Base-by-base conservation (phyloP, 2,797 vertebrate species). In the Chaetodon trifasciatus region DNA sequence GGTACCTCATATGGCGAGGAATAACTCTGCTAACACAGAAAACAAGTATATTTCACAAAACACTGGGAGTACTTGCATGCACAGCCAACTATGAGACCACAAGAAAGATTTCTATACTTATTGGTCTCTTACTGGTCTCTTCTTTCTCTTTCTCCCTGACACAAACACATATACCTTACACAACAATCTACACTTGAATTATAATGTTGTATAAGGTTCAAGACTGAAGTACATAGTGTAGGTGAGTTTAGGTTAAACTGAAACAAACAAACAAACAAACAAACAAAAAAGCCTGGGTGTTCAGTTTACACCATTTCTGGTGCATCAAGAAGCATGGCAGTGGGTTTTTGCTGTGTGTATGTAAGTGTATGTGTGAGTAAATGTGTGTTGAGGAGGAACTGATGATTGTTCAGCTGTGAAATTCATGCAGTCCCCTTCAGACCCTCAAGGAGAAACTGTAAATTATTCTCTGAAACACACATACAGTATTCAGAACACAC, bases 391-490 rank as follows among this genome's bases (percentile, higher is more conserved):
- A 60, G 77, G 47, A 76, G 71, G 70, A 73, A 72, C 75, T 86
- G 84, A 88, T 72, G 74, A 80, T 85, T 92, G 83, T 86, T 90
- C 79, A 81, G 78, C 90, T 92, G 89, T 91, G 78, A 91, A 93
- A 93, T 93, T 84, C 88, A 91, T 89, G 87, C 86, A 82, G 82
- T 87, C 81, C 83, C 84, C 82, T 77, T 86, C 74, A 88, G 84
- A 85, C 78, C 82, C 84, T 79, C 79, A 84, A 90, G 84, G 88
- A 90, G 88, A 83, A 82, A 70, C 63, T 88, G 81, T 88, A 89
- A 92, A 89, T 84, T 90, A 86, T 89, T 90, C 87, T 89, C 74
- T 79, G 71, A 90, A 83, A 74, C 64, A 58, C 61, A 47, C 55
- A 71, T 42, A 72, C 21, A 61, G 3, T 13, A 50, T 4, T 16